These are phyloP conservation scores for Cephus sareptanus DNA, from an alignment of 2,888 invertebrate species.

Conservation along the genomic window DNA sequence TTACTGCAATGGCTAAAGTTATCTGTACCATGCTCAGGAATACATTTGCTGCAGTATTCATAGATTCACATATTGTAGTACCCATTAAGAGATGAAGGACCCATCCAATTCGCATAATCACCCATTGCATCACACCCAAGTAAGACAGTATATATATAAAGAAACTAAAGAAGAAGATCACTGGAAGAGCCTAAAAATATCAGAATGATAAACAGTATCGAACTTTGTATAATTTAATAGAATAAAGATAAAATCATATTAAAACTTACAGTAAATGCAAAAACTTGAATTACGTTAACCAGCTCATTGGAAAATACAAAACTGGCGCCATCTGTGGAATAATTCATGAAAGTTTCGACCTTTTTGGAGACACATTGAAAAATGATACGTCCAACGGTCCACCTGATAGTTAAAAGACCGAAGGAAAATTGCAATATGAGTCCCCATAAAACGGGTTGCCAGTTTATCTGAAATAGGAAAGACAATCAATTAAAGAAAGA, in stretches of 20 bases:
- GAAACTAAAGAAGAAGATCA: slow-evolving; percentile 95
- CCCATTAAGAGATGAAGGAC: slow-evolving; percentile 78
- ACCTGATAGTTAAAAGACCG: slow-evolving; percentile 86
- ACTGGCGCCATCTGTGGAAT: slow-evolving; percentile 80
- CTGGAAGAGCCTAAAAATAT: slow-evolving; percentile 78
- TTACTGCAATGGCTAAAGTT: neutral
- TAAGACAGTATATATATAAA: slow-evolving; percentile 90
- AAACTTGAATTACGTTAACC: slow-evolving; percentile 72
- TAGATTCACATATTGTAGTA: slow-evolving; percentile 95
- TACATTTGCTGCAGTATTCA: slow-evolving; percentile 92
- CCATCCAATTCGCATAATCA: slow-evolving; percentile 84
- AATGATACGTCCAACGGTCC: slow-evolving; percentile 80
- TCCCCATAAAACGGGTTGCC: slow-evolving; percentile 86
- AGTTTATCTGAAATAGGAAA: slow-evolving; percentile 70
- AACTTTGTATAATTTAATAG: neutral
- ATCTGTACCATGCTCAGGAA: slow-evolving; percentile 89
- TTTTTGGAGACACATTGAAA: slow-evolving; percentile 77
- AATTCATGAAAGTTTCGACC: slow-evolving; percentile 83
- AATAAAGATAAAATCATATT: slow-evolving; percentile 3
- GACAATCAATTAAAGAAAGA: neutral
- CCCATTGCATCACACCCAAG: slow-evolving; percentile 87
- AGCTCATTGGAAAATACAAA: slow-evolving; percentile 86
- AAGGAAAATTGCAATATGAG: slow-evolving; percentile 85
- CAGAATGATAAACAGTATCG: neutral
- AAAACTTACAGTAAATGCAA: slow-evolving; percentile 85